Percentiles rank a stretch among this genome's conserved stretches.
phyloP scores from a whole-genome alignment of 2,113 vertebrate species.

The Emydocephalus ijimae region DNA sequence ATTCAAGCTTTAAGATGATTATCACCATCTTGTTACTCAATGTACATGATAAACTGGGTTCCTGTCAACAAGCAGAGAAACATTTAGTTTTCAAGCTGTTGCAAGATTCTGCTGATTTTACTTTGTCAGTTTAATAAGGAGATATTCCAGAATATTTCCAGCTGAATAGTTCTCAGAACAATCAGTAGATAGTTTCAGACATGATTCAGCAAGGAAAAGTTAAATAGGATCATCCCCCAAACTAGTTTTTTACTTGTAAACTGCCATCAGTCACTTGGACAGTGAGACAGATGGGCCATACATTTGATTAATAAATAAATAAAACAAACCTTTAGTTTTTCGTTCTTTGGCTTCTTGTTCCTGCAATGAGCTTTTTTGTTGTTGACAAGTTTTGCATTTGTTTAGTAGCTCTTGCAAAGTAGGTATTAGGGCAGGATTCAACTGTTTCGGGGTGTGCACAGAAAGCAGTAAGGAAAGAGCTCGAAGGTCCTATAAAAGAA shows the following conservation, averaged over 20 bases:
- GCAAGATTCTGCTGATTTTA: background rate
- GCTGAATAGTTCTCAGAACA: background rate
- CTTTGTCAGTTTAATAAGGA: background rate
- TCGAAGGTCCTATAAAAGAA: conserved; percentile 82
- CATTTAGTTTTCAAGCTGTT: background rate
- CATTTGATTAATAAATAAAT: background rate
- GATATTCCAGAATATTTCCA: background rate
- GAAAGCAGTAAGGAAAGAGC: conserved; percentile 91
- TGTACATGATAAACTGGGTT: background rate
- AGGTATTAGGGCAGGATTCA: conserved; percentile 87
- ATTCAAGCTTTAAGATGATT: background rate
- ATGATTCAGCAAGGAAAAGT: background rate
- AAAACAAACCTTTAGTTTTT: conserved; percentile 86
- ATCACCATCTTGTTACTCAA: background rate
- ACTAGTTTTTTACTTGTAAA: background rate
- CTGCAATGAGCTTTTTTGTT: conserved; percentile 84
- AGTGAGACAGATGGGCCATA: background rate
- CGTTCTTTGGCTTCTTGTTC: conserved; percentile 92
- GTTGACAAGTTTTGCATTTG: conserved; percentile 86
- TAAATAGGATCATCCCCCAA: background rate
- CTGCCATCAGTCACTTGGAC: background rate
- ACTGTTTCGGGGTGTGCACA: conserved; percentile 85
- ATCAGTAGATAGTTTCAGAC: background rate
- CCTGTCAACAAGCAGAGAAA: background rate
- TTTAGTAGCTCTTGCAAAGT: conserved; percentile 91